phyloP scores from a whole-genome alignment of 2,113 vertebrate species.

The Ornithorhynchus anatinus region DNA sequence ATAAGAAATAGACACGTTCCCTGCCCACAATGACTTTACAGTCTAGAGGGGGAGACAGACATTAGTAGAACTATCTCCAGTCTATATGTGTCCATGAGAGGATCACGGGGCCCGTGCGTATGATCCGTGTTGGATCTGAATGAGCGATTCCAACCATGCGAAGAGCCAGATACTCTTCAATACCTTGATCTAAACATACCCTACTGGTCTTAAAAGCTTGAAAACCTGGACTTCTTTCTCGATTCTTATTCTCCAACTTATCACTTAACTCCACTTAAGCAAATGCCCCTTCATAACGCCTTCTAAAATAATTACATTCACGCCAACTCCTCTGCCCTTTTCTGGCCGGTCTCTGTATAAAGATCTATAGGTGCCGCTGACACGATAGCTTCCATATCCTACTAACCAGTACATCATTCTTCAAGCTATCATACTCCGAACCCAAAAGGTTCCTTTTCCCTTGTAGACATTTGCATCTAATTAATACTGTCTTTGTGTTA shows the following conservation, averaged over 20 bases:
- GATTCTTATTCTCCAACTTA: background rate
- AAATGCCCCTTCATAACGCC: background rate
- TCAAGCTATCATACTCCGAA: constrained; percentile 27
- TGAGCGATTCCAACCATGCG: too few species aligned
- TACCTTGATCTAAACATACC: too few species aligned
- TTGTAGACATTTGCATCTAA: constrained; percentile 56
- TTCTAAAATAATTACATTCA: constrained; percentile 2
- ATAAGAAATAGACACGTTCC: too few species aligned
- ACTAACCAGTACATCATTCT: background rate
- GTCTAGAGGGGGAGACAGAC: too few species aligned
- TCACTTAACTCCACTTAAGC: background rate
- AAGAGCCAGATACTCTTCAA: too few species aligned
- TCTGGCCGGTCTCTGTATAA: background rate
- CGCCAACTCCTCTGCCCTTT: constrained; percentile 4
- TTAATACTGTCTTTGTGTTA: constrained; percentile 45
- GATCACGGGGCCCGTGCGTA: too few species aligned
- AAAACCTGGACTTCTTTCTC: too few species aligned
- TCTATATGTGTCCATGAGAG: too few species aligned
- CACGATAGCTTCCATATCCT: background rate
- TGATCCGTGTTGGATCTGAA: too few species aligned
- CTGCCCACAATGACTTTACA: too few species aligned
- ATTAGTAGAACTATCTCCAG: too few species aligned
- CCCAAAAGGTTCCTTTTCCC: constrained; percentile 36
- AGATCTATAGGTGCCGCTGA: background rate
- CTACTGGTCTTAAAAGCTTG: too few species aligned